Evolutionary conservation across 2,113 vertebrate species (phyloP).

Genomic region (Oxygymnocypris stewartii): DNA sequence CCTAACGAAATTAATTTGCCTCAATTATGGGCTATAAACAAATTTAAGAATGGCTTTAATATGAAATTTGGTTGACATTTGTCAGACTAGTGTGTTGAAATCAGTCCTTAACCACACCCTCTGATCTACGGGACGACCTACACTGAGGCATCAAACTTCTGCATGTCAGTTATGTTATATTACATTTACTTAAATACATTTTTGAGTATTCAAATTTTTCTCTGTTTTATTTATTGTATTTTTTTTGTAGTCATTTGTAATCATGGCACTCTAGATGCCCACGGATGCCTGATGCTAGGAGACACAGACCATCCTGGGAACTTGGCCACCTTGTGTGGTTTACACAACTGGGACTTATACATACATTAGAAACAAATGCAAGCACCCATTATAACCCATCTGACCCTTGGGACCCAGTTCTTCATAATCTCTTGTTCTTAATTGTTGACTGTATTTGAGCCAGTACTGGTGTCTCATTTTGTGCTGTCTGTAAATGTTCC

Average conservation of each 20-base stretch:
- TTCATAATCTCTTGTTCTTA: neutral
- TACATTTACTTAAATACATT: neutral
- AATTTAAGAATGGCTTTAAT: slow-evolving; percentile 24
- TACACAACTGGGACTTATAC: neutral
- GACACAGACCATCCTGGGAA: slow-evolving; percentile 26
- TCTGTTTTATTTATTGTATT: neutral
- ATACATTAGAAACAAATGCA: slow-evolving; percentile 22
- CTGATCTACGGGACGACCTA: neutral
- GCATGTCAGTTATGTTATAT: neutral
- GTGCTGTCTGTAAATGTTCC: neutral
- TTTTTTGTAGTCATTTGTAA: neutral
- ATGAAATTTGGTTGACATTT: neutral
- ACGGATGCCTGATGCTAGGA: slow-evolving; percentile 9
- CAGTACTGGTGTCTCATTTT: neutral
- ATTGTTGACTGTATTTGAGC: neutral
- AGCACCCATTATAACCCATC: neutral
- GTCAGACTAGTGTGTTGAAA: neutral
- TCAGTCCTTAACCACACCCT: neutral
- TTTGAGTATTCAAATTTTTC: neutral
- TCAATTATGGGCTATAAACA: slow-evolving; percentile 48
- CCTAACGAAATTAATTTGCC: slow-evolving; percentile 57
- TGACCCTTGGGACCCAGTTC: neutral
- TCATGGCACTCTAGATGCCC: slow-evolving; percentile 4
- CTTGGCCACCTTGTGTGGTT: slow-evolving; percentile 46
- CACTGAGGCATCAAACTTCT: neutral